phyloP scores from a whole-genome alignment of 2,888 invertebrate species.

The Tethea ocularis region DNA sequence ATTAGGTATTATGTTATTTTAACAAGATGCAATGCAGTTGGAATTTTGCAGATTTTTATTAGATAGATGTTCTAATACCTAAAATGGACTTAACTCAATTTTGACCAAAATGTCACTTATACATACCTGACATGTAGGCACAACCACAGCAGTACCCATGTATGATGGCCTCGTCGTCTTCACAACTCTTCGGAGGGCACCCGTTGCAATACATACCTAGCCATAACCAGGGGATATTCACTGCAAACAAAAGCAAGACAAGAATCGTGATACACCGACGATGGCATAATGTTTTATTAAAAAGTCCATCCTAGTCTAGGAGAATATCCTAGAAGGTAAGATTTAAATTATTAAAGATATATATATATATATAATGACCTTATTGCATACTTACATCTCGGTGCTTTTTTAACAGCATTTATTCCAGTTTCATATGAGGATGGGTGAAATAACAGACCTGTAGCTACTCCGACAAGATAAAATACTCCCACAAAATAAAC shows the following conservation, averaged over 20 bases:
- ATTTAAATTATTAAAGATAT: neutral
- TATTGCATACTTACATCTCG: slow-evolving; percentile 62
- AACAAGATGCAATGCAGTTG: too few species aligned
- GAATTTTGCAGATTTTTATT: too few species aligned
- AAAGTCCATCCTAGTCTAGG: too few species aligned
- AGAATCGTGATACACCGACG: too few species aligned
- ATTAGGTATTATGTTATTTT: too few species aligned
- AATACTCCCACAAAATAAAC: slow-evolving; percentile 12
- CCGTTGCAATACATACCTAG: slow-evolving; percentile 81
- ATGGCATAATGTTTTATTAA: too few species aligned
- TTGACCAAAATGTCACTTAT: too few species aligned
- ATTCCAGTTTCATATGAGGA: slow-evolving; percentile 51
- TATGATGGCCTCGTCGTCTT: slow-evolving; percentile 84
- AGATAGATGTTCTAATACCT: too few species aligned
- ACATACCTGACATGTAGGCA: slow-evolving; percentile 79
- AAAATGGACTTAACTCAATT: too few species aligned
- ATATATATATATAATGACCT: too few species aligned
- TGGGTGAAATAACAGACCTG: slow-evolving; percentile 47
- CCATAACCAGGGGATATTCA: slow-evolving; percentile 80
- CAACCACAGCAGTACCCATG: slow-evolving; percentile 87
- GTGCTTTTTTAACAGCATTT: slow-evolving; percentile 64
- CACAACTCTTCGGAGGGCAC: slow-evolving; percentile 83
- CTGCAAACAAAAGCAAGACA: slow-evolving; percentile 44
- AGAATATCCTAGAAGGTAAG: too few species aligned
- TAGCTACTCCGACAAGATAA: slow-evolving; percentile 14